phyloP scores from a whole-genome alignment of 1,140 invertebrate species.

The Cecropterus lyciades region DNA sequence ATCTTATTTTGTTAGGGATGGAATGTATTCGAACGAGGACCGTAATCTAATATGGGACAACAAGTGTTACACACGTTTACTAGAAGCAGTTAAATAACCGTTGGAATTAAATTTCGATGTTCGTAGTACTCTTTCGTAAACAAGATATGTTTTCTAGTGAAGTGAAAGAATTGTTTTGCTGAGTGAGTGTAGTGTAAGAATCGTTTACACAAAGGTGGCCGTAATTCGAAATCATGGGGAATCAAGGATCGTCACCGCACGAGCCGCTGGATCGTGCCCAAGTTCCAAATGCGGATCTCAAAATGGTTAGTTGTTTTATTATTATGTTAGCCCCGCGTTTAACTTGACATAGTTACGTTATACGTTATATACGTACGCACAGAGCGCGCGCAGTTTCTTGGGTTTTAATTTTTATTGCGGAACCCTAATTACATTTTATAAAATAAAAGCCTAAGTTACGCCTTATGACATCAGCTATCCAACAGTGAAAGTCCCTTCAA shows the following conservation, averaged over 20 bases:
- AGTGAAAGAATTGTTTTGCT: slow-evolving; percentile 38
- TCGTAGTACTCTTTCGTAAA: slow-evolving; percentile 15
- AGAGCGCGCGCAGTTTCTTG: no score
- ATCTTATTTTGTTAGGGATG: slow-evolving; percentile 67
- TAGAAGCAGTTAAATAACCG: slow-evolving; percentile 51
- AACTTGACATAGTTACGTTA: no score
- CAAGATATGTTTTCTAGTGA: slow-evolving; percentile 42
- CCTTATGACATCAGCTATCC: no score
- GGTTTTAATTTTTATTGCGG: no score
- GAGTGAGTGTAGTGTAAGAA: slow-evolving; percentile 43
- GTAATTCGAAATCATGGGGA: slow-evolving; percentile 84
- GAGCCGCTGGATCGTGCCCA: slow-evolving; percentile 86
- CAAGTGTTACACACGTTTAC: slow-evolving; percentile 53
- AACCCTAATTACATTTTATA: no score
- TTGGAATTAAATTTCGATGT: slow-evolving; percentile 37
- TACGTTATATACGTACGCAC: no score
- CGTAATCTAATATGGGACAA: slow-evolving; percentile 50
- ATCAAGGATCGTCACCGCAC: slow-evolving; percentile 88
- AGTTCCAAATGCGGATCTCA: slow-evolving; percentile 69
- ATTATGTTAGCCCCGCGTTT: no score
- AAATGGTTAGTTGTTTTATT: slow-evolving; percentile 73
- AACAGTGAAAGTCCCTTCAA: no score
- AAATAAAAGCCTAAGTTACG: no score
- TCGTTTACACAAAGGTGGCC: slow-evolving; percentile 7
- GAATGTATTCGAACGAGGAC: slow-evolving; percentile 58